phyloP scores from a whole-genome alignment of 2,113 vertebrate species.

The Eretmochelys imbricata region DNA sequence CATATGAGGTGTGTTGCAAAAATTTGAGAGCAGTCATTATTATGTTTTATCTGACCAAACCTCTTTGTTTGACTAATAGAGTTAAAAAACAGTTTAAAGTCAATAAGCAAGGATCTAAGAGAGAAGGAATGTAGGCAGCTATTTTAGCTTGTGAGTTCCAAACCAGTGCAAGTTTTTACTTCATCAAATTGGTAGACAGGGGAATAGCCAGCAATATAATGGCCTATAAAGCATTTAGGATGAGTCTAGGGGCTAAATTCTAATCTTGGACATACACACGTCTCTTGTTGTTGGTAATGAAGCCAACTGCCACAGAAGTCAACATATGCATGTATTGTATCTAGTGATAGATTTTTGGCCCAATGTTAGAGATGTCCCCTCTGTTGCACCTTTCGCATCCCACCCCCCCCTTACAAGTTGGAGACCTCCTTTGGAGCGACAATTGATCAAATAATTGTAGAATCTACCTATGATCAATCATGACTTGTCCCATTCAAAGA shows the following conservation, averaged over 20 bases:
- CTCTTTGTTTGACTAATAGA: background rate
- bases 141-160: background rate
- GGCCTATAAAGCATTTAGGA: background rate
- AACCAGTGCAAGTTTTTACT: background rate
- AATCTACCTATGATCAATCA: background rate
- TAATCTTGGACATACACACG: background rate
- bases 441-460: background rate
- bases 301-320: background rate
- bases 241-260: background rate
- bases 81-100: background rate
- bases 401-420: background rate
- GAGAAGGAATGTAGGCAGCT: background rate
- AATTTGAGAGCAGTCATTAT: background rate
- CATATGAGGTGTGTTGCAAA: background rate
- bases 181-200: background rate
- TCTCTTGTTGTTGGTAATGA: background rate
- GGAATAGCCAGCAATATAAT: background rate
- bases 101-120: background rate
- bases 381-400: background rate
- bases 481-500: background rate
- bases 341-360: background rate
- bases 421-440: background rate
- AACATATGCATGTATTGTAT: background rate
- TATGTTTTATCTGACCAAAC: background rate
- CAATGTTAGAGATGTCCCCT: background rate